Base-by-base conservation (phyloP, 2,888 invertebrate genomes). In the Rosalia funebris region DNA sequence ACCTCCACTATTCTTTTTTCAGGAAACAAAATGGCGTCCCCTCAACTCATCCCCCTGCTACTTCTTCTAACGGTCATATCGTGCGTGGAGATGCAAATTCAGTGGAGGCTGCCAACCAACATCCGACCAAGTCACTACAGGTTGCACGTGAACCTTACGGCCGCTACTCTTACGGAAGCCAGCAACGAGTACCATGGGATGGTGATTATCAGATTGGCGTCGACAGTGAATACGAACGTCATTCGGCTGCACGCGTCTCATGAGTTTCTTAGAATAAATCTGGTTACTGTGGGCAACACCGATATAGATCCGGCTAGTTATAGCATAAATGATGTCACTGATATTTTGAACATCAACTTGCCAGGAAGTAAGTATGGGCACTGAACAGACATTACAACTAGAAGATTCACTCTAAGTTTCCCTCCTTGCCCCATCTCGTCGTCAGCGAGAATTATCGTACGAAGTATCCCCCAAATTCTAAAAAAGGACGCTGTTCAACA, bases 201-300 rank as follows among this genome's bases (percentile, higher is more conserved):
- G 25, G 63, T 54, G 7, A 42, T 50, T 1, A 63, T 69, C 7
- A 39, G 20, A 9, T 25, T 65, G 3, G 37, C 34, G 5, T 20
- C 58, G 1, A 46, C 41, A 19, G 15, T 46, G 37, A 14, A 34
- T 7, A 47, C 39, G 1, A 55, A 50, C 1, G 54, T 17, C 12
- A 42, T 69, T 17, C 44, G 62, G 7, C 52, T 70, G 1, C 66
- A 70, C 31, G 65, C 66, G 2, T 56, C 59, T 10, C 59, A 65
- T 45, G 65, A 65, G 31, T 65, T 60, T 37, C 39, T 69, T 14
- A 63, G 39, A 9, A 57, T 66, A 10, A 65, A 54, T 17, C 14
- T 36, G 9, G 53, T 54, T 0, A 53, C 53, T 7, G 15, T 63
- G 7, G 25, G 17, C 2, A 58, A 44, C 32, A 39, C 14, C 2